Conservation (phyloP, 2,888 invertebrate genomes). For the Ceraclea dissimilis region DNA sequence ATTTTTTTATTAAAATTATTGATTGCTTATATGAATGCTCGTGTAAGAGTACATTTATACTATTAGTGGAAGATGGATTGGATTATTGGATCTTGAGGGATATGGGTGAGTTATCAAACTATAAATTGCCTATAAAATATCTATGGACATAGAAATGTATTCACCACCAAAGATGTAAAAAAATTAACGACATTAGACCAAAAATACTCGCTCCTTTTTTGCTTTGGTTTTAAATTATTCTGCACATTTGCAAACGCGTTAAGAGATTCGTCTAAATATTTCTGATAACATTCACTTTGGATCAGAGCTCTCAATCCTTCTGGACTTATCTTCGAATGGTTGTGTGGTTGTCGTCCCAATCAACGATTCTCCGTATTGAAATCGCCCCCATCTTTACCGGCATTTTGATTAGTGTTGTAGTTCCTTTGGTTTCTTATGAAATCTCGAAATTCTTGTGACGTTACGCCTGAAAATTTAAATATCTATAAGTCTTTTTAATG, state of each 20-base stretch:
- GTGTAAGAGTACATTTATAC: too few relatives aligned
- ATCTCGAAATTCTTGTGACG: not conserved
- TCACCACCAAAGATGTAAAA: not conserved
- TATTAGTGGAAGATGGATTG: too few relatives aligned
- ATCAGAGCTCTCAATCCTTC: constrained; percentile 12
- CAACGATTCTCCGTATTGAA: not conserved
- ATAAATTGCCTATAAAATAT: too few relatives aligned
- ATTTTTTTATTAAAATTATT: too few relatives aligned
- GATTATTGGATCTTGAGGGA: too few relatives aligned
- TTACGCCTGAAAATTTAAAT: not conserved
- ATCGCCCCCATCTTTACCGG: too few relatives aligned
- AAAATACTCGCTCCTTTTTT: not conserved
- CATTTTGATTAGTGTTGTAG: not conserved
- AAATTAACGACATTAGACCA: too few relatives aligned
- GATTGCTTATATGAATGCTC: too few relatives aligned
- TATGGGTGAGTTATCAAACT: too few relatives aligned
- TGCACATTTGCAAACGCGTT: not conserved
- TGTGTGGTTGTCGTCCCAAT: not conserved
- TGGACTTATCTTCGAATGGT: not conserved
- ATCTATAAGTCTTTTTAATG: too few relatives aligned
- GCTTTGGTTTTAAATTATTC: not conserved
- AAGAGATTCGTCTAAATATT: constrained; percentile 13
- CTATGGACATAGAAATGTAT: not conserved
- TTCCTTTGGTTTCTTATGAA: not conserved
- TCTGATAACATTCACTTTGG: constrained; percentile 16